phyloP scores from a whole-genome alignment of 2,797 vertebrate genomes.

The Hirundo rustica region DNA sequence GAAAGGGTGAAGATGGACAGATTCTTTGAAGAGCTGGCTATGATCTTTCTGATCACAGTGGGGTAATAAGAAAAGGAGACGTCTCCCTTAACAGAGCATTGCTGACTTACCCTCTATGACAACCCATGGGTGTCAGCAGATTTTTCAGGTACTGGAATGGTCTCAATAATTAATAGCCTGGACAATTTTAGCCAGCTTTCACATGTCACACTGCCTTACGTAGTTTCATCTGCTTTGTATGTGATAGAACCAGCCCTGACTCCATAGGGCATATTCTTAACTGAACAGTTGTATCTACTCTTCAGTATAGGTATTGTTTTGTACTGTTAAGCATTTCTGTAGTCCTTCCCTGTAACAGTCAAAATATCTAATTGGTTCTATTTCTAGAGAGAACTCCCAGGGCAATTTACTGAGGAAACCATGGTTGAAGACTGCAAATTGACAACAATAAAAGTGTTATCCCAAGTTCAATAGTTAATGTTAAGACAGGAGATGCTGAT shows the following conservation, averaged over 20 bases:
- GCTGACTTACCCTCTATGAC: not conserved
- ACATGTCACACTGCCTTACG: rapidly evolving
- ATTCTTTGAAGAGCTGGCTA: not conserved
- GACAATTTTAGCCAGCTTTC: not conserved
- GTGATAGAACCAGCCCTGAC: not conserved
- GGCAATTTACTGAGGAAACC: slow-evolving; percentile 22
- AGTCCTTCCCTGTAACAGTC: not conserved
- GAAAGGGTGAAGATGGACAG: not conserved
- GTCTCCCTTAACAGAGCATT: not conserved
- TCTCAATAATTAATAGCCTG: not conserved
- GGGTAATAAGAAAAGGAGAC: not conserved
- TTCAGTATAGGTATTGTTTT: not conserved
- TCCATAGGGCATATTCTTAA: not conserved
- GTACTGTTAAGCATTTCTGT: not conserved
- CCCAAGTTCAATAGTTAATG: slow-evolving; percentile 43
- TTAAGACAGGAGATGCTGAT: slow-evolving; percentile 72
- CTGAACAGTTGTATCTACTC: not conserved
- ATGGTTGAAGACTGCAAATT: slow-evolving; percentile 19
- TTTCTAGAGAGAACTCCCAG: not conserved
- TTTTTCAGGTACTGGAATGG: not conserved
- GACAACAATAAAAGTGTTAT: slow-evolving; percentile 53
- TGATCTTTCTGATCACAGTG: not conserved
- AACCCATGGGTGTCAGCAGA: not conserved
- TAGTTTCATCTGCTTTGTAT: not conserved
- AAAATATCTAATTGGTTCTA: not conserved